Base-by-base conservation (phyloP, 2,113 vertebrate species). In the Vombatus ursinus region DNA sequence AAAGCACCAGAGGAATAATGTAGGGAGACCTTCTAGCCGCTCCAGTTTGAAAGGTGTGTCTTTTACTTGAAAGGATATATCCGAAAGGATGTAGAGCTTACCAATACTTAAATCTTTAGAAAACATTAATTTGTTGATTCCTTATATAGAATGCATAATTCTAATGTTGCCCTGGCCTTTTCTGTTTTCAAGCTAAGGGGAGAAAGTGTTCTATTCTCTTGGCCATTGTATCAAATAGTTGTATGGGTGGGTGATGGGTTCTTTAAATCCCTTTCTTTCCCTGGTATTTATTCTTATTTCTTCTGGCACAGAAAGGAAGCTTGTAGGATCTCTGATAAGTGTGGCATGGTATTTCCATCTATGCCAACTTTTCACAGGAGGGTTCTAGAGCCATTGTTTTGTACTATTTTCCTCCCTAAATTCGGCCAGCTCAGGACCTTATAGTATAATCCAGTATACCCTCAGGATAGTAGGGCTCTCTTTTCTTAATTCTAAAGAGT, bases 1-100 rank as follows among this genome's bases (percentile, higher is more conserved):
- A 95, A 99, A 99, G 92, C 99, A 99, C 98, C 99, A 99, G 97
- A 99, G 99, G 90, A 99, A 98, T 95, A 99, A 52, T 19, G 37
- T 98, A 0, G 98, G 98, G 92, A 99, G 98, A 96, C 98, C 98
- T 16, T 89, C 97, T 10, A 97, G 98, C 89, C 99, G 99, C 2
- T 98, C 99, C 26, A 98, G 97, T 96, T 98, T 97, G 97, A 99
- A 99, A 98, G 99, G 99, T 99, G 49, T 95, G 53, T 49, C 57
- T 92, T 57, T 51, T 0, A 0, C 24, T 50, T 93, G 1, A 51
- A 94, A 28, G 48, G 22, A 23, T 2, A 0, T 0, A 3, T 1
- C 0, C 6, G 77, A 26, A 68, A 47, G 26, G 93, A 49, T 1
- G 0, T 44, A 49, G 92, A 31, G 0, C 28, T 93, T 51, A 52